Evolutionary conservation across 2,888 invertebrate genomes (phyloP), one percentile per base, ranked within the genome.

Genomic region (Rhogogaster chlorosoma): DNA sequence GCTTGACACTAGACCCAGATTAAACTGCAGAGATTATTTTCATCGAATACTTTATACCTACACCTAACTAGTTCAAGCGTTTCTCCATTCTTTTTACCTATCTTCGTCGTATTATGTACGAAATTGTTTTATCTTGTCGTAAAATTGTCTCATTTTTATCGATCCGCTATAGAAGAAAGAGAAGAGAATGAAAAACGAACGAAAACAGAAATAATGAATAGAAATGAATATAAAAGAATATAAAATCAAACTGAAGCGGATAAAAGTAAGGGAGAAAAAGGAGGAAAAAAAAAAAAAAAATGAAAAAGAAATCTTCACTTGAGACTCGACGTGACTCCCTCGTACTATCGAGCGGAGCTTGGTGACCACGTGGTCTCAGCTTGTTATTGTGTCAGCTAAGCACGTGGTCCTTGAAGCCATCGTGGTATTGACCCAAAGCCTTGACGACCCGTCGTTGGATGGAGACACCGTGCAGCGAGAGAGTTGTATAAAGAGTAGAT

Each of bases 361-460:
- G 85, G 64, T 78, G 67, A 85, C 75, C 83, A 86, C 87, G 86
- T 83, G 86, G 86, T 84, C 64, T 84, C 84, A 86, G 73, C 71
- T 84, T 61, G 84, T 85, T 82, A 38, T 85, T 61, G 71, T 77
- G 87, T 85, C 84, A 86, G 86, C 87, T 85, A 80, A 67, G 84
- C 85, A 78, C 86, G 84, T 84, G 84, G 64, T 75, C 83, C 86
- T 87, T 87, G 86, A 67, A 75, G 53, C 64, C 67, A 32, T 38
- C 86, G 86, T 87, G 85, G 73, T 75, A 75, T 86, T 64, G 83
- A 80, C 84, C 64, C 38, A 83, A 73, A 84, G 86, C 85, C 87
- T 87, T 83, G 83, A 67, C 29, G 22, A 32, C 71, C 61, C 86
- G 85, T 87, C 88, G 87, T 86, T 75, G 87, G 89, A 88, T 89